Conservation (phyloP, 2,113 vertebrate species). For the Oreotrochilus melanogaster region DNA sequence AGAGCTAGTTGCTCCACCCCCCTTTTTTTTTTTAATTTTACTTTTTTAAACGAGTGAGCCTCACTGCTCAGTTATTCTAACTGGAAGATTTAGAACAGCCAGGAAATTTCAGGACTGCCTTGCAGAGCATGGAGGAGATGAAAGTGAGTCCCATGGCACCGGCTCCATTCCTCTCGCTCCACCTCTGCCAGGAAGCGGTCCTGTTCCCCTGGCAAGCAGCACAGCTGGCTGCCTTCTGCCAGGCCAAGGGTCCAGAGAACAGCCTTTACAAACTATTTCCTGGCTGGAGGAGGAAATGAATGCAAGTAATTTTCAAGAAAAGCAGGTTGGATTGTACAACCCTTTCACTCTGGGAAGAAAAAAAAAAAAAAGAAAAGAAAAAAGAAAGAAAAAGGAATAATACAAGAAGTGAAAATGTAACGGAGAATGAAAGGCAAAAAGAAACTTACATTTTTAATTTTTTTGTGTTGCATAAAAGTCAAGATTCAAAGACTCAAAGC, state of each 20-base stretch:
- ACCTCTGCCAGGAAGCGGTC: conserved; percentile 53
- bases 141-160: not conserved
- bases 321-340: not conserved
- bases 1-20: not conserved
- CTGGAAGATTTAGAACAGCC: conserved; percentile 17
- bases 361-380: not conserved
- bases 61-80: not conserved
- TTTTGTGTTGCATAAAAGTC: not conserved
- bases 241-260: conserved; percentile 5
- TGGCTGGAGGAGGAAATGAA: conserved; percentile 44
- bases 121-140: not conserved
- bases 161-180: not conserved
- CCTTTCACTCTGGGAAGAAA: not conserved
- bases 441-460: not conserved
- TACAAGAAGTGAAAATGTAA: not conserved
- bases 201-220: conserved; percentile 22
- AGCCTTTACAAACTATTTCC: conserved; percentile 56
- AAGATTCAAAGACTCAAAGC: conserved; percentile 12
- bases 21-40: not conserved
- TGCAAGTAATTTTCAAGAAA: conserved; percentile 52
- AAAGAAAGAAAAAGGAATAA: not conserved
- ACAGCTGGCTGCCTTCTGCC: conserved; percentile 35
- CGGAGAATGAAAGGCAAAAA: not conserved
- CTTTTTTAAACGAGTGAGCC: not conserved
- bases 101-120: not conserved